A percentile compares a stretch with the other conserved stretches of the same genome.
Evolutionary conservation across 30 jellyfish, hydroid and myxozoan genomes (phyloP).

Genomic region (Chironex yamaguchii): DNA sequence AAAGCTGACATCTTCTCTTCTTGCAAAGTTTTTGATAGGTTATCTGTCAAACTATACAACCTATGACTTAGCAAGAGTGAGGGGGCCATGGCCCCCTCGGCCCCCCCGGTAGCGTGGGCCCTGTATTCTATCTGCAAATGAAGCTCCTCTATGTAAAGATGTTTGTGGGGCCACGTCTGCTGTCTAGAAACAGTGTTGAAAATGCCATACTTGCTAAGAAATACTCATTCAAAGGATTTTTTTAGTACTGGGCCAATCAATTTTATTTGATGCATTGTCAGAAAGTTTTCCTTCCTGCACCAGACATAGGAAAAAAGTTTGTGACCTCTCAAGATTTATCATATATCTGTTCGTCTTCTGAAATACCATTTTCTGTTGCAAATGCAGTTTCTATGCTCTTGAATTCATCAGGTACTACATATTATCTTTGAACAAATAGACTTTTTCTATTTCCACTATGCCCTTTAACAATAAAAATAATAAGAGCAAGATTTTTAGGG

Average conservation of each 20-base stretch:
- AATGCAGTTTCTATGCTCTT: not conserved
- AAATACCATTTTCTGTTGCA: not conserved
- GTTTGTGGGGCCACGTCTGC: no score
- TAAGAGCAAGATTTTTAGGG: slow-evolving; percentile 32
- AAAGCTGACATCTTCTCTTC: no score
- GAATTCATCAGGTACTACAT: no score
- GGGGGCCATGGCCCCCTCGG: no score
- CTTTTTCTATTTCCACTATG: slow-evolving; percentile 8
- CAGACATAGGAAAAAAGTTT: not conserved
- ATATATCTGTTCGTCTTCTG: slow-evolving; percentile 11
- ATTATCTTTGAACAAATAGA: slow-evolving; percentile 3
- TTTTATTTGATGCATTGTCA: not conserved
- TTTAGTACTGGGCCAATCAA: slow-evolving; percentile 21
- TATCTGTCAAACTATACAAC: no score
- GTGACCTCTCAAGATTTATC: not conserved
- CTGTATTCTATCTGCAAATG: no score
- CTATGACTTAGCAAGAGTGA: no score
- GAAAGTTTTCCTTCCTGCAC: slow-evolving; percentile 1
- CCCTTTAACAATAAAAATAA: slow-evolving; percentile 7
- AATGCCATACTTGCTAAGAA: slow-evolving; percentile 25
- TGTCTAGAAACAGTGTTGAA: slow-evolving; percentile 29
- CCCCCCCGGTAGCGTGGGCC: no score
- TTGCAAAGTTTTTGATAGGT: no score
- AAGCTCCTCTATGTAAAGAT: no score
- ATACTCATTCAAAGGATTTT: slow-evolving; percentile 24